Conservation (phyloP, 2,888 invertebrate species). For the Hydroisotoma schaefferi region DNA sequence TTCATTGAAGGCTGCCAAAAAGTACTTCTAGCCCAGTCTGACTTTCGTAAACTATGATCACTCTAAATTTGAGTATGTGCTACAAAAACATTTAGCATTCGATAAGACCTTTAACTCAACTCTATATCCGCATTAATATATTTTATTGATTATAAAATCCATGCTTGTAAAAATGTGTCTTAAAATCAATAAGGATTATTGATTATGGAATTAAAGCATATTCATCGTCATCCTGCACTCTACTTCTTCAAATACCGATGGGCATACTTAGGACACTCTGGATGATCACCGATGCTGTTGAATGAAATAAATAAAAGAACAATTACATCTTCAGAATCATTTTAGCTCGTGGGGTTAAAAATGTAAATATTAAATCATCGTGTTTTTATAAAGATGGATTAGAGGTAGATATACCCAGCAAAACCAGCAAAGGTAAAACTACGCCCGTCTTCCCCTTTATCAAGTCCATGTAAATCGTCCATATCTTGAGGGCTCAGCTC, state of each 20-base stretch:
- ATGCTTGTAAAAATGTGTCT: too few relatives aligned
- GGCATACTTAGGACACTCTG: conserved; percentile 10
- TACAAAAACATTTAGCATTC: too few relatives aligned
- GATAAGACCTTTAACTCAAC: too few relatives aligned
- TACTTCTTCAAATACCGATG: not conserved
- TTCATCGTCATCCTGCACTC: not conserved
- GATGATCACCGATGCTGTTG: conserved; percentile 1
- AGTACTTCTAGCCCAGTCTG: too few relatives aligned
- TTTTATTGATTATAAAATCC: too few relatives aligned
- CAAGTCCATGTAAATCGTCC: conserved; percentile 60
- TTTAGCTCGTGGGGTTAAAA: not conserved
- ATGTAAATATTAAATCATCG: not conserved
- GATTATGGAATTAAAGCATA: not conserved
- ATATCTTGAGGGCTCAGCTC: conserved; percentile 63
- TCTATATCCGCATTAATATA: too few relatives aligned
- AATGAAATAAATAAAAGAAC: not conserved
- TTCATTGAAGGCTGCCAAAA: too few relatives aligned
- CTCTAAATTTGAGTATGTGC: too few relatives aligned
- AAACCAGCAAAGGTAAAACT: conserved; percentile 55
- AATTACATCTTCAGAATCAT: not conserved
- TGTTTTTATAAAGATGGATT: not conserved
- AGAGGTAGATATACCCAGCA: not conserved
- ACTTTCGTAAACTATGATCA: too few relatives aligned
- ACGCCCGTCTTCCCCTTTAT: conserved; percentile 63
- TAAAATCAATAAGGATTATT: too few relatives aligned